phyloP scores from a whole-genome alignment of 2,797 vertebrate genomes.

The Galagoides demidoff region DNA sequence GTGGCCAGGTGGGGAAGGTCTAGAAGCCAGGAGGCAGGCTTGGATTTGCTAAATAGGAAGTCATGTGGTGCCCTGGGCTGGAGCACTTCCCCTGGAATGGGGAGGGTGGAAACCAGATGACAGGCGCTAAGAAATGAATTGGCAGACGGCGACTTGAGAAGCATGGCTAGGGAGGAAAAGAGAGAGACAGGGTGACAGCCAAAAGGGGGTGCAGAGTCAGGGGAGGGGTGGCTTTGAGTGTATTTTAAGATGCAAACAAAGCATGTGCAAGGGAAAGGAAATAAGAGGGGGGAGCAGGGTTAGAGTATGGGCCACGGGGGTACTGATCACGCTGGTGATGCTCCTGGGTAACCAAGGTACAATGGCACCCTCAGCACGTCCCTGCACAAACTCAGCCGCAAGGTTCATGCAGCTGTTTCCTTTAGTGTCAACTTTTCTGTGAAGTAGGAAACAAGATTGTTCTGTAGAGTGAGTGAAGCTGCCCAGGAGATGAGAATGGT shows the following conservation, averaged over 20 bases:
- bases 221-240: not conserved
- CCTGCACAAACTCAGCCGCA: not conserved
- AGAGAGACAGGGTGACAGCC: slow-evolving; percentile 73
- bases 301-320: not conserved
- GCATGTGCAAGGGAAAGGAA: not conserved
- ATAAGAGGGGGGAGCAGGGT: not conserved
- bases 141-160: slow-evolving; percentile 68
- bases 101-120: slow-evolving; percentile 47
- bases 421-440: not conserved
- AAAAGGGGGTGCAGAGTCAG: slow-evolving; percentile 37
- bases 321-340: not conserved
- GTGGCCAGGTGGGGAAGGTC: slow-evolving; percentile 44
- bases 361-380: rapidly evolving
- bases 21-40: slow-evolving; percentile 42
- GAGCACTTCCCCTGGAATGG: slow-evolving; percentile 22
- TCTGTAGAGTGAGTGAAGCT: not conserved
- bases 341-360: not conserved
- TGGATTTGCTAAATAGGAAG: slow-evolving; percentile 61
- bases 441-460: not conserved
- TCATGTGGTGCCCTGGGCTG: slow-evolving; percentile 51
- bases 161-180: slow-evolving; percentile 14
- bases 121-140: slow-evolving; percentile 50
- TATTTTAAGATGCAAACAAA: slow-evolving; percentile 58
- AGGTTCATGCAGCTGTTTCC: not conserved
- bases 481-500: not conserved